phyloP scores from a whole-genome alignment of 1,140 invertebrate species.

The Amyelois transitella region DNA sequence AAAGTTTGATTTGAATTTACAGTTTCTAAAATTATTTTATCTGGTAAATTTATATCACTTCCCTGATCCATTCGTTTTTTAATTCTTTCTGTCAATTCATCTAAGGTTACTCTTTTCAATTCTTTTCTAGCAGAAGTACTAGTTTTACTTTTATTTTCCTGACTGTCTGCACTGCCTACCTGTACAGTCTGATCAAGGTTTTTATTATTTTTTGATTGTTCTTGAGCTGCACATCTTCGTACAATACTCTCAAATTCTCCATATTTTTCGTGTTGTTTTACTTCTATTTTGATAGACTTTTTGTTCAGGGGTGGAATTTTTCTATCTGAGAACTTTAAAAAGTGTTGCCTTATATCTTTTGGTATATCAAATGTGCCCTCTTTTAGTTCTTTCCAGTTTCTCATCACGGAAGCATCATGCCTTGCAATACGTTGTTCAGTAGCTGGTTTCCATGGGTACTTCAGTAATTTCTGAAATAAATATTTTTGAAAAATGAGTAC shows the following conservation, averaged over 20 bases:
- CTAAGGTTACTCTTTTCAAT: conserved; percentile 41
- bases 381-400: conserved; percentile 80
- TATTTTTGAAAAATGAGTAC: conserved; percentile 5
- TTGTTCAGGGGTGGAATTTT: conserved; percentile 62
- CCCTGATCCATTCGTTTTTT: conserved; percentile 49
- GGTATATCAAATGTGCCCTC: conserved; percentile 71
- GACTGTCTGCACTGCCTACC: conserved; percentile 9
- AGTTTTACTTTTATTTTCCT: conserved; percentile 18
- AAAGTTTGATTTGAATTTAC: conserved; percentile 30
- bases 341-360: conserved; percentile 73
- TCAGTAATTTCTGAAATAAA: conserved; percentile 77
- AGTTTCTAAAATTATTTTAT: conserved; percentile 48
- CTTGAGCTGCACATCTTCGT: conserved; percentile 38
- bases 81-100: conserved; percentile 50
- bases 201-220: conserved; percentile 18
- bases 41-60: conserved; percentile 42
- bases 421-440: conserved; percentile 72
- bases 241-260: conserved; percentile 67
- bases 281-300: conserved; percentile 50
- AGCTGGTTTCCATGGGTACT: conserved; percentile 77
- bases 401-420: conserved; percentile 79
- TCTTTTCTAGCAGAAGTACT: conserved; percentile 24
- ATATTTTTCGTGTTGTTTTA: conserved; percentile 42
- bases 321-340: conserved; percentile 79
- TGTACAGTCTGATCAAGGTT: neutral